Percentiles rank a stretch among this genome's conserved stretches.
phyloP scores from a whole-genome alignment of 2,888 invertebrate species.

The Melangyna quadrimaculata region DNA sequence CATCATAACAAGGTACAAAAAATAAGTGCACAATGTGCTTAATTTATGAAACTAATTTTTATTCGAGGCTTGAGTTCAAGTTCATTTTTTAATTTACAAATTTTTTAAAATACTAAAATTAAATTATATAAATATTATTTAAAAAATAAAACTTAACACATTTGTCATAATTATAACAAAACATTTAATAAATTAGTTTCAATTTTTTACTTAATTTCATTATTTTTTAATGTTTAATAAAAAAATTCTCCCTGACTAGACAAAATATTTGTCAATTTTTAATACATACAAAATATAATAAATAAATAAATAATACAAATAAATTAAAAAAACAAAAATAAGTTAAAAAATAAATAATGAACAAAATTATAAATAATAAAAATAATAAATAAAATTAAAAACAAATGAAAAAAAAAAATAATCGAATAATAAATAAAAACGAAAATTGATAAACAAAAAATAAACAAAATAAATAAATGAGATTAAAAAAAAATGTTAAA shows the following conservation, averaged over 20 bases:
- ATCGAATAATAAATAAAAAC: too few relatives aligned
- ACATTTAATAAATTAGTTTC: conserved; percentile 48
- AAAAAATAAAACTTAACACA: conserved; percentile 58
- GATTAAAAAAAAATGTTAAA: conserved; percentile 22
- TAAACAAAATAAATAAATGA: conserved; percentile 29
- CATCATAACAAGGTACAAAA: background rate
- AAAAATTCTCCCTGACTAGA: conserved; percentile 59
- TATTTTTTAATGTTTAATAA: background rate
- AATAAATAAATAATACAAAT: background rate
- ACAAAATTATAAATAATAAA: background rate
- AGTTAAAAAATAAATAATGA: conserved; percentile 49
- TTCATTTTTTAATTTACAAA: conserved; percentile 37
- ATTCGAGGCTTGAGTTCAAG: conserved; percentile 67
- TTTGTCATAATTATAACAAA: background rate
- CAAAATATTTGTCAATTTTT: conserved; percentile 59
- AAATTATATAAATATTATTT: background rate
- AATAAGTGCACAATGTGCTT: background rate
- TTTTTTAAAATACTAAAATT: conserved; percentile 2
- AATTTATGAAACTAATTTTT: conserved; percentile 16
- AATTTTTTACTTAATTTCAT: background rate
- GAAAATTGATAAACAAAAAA: background rate
- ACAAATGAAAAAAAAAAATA: background rate
- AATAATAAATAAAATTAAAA: conserved; percentile 42
- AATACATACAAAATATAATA: background rate
- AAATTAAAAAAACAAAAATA: conserved; percentile 21